Base-by-base conservation (phyloP, 1,140 invertebrate genomes). In the Megathymus violae region DNA sequence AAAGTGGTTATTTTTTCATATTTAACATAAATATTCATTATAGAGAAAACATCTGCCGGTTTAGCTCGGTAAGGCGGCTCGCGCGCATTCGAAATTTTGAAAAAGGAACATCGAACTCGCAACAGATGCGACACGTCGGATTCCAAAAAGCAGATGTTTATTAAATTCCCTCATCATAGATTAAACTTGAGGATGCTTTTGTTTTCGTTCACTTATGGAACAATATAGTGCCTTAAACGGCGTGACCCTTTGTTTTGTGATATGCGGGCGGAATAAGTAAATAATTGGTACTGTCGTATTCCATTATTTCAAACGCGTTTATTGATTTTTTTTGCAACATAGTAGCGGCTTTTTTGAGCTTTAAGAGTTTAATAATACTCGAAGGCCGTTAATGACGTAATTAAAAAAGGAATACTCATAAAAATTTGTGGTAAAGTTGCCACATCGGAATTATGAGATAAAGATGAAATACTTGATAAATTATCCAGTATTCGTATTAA, bases 41-140 rank as follows among this genome's bases (percentile, higher is more conserved):
- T 69, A 68, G 54, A 67, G 73, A 50, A 59, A 88, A 82, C 88
- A 91, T 89, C 88, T 91, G 88, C 86, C 80, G 74, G 50, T 76
- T 68, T 66, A 67, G 71, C 62, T 63, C 67, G 70, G 75, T 58
- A 58, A 69, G 78, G 71, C 82, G 77, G 68, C 78, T 83, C 83
- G 69, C 80, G 82, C 77, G 78, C 80, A 84, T 88, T 86, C 78
- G 74, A 85, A 85, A 82, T 86, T 85, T 86, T 60, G 76, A 85
- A 89, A 86, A 88, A 84, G 83, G 74, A 74, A 36, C 34, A 78
- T 66, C 69, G 73, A 74, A 82, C 77, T 71, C 76, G 68, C 67
- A 90, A 87, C 88, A 91, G 86, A 91, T 91, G 88, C 81, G 84
- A 82, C 82, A 85, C 85, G 78, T 82, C 76, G 78, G 85, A 91